Percentiles rank a stretch among this genome's conserved stretches.
phyloP scores from a whole-genome alignment of 2,888 invertebrate species.

The Eumacrocentrus americanus region DNA sequence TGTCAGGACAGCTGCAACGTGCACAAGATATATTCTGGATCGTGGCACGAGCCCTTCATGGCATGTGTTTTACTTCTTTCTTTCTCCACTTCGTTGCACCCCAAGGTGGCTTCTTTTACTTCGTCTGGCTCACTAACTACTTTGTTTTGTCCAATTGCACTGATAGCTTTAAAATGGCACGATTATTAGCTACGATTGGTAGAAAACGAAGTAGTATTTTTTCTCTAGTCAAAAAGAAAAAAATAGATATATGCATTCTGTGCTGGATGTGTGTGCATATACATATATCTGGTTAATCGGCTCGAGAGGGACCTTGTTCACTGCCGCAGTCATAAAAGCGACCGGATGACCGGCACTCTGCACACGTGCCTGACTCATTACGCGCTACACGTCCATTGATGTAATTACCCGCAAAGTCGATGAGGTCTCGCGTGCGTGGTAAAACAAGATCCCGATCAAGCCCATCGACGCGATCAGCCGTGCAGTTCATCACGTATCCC shows the following conservation, averaged over 20 bases:
- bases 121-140: neutral
- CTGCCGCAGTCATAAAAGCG: constrained; percentile 1
- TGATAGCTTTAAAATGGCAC: too few species aligned
- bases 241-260: too few species aligned
- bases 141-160: neutral
- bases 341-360: neutral
- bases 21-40: constrained; percentile 35
- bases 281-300: neutral
- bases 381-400: constrained; percentile 14
- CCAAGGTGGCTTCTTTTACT: constrained; percentile 9
- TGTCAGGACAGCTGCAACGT: constrained; percentile 40
- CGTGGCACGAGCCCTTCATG: constrained; percentile 57
- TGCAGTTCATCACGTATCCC: neutral
- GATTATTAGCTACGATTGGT: too few species aligned
- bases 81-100: constrained; percentile 21
- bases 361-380: constrained; percentile 13
- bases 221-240: too few species aligned
- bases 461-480: constrained; percentile 1
- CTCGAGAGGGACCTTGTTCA: neutral
- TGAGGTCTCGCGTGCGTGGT: constrained; percentile 14
- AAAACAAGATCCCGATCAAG: constrained; percentile 15
- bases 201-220: too few species aligned
- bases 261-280: too few species aligned
- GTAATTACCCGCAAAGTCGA: constrained; percentile 14
- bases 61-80: constrained; percentile 49